Base-by-base conservation (phyloP, 2,113 vertebrate species). In the Tachysurus fulvidraco region DNA sequence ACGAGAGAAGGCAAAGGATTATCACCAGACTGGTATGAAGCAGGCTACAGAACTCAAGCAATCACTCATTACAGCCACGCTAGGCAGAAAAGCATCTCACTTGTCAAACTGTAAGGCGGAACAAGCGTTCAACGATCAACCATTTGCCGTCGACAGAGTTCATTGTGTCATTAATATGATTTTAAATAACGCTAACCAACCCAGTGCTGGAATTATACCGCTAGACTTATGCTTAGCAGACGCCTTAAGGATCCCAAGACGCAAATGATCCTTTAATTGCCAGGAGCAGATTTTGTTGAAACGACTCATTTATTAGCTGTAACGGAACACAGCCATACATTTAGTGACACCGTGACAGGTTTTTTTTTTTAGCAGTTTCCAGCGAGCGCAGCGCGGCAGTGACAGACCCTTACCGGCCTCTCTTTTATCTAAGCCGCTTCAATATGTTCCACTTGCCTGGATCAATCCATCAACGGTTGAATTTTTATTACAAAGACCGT, bases 401-500 rank as follows among this genome's bases (percentile, higher is more conserved):
- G 73, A 80, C 77, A 36, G 54, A 54, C 21, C 73, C 67, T 21
- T 25, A 65, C 67, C 28, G 71, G 80, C 59, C 46, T 81, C 54
- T 76, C 81, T 78, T 71, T 76, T 55, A 57, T 60, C 52, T 69
- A 55, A 74, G 17, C 41, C 85, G 83, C 52, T 81, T 59, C 57
- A 80, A 85, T 81, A 79, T 57, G 41, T 74, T 57, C 81, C 87
- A 86, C 71, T 62, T 41, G 54, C 62, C 55, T 41, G 36, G 55
- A 46, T 62, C n/a, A 76, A 88, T 84, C 88, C 84, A 88, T 83
- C 90, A 90, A 90, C 60, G 84, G 55, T 84, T 88, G 28, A 1
- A 69, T 85, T 88, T 92, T 92, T 92, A 93, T 91, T 90, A 87
- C 90, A 86, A 86, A 74, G 89, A 85, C 84, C 83, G 59, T 90